Conservation (phyloP, 2,888 invertebrate species). For the Scaptomyza flava region DNA sequence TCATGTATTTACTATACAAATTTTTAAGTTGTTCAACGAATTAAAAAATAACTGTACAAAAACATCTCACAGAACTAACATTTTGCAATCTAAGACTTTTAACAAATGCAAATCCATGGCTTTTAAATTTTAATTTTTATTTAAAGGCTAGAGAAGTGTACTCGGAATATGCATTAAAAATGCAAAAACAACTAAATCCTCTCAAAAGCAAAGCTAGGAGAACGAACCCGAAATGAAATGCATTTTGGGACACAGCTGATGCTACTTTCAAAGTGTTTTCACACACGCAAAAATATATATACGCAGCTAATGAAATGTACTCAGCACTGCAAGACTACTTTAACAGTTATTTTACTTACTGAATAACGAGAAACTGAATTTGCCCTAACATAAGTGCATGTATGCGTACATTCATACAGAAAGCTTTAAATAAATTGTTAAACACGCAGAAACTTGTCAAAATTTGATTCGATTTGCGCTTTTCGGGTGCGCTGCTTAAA, state of each 20-base stretch:
- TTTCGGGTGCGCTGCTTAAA: conserved; percentile 34
- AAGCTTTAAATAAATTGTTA: background rate
- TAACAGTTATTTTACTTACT: background rate
- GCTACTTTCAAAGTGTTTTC: conserved; percentile 5
- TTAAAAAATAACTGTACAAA: no score
- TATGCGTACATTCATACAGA: background rate
- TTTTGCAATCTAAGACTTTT: no score
- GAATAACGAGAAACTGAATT: conserved; percentile 7
- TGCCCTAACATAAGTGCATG: background rate
- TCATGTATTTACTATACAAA: no score
- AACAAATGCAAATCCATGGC: background rate
- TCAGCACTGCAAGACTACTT: conserved; percentile 4
- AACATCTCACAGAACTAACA: no score
- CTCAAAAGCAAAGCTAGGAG: conserved; percentile 15
- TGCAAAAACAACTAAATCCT: conserved; percentile 1
- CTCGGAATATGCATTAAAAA: conserved; percentile 12
- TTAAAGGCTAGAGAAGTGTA: background rate
- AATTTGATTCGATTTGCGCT: conserved; percentile 28
- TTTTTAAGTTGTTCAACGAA: no score
- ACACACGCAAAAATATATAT: background rate
- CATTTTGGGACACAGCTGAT: conserved; percentile 37
- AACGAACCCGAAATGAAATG: conserved; percentile 11
- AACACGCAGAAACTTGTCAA: conserved; percentile 1
- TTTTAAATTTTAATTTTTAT: conserved; percentile 1
- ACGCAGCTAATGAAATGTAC: conserved; percentile 4